These are phyloP conservation scores for Phacellophora camtschatica DNA, from an alignment of 30 jellyfish, hydroid and myxozoan species.

Conservation along the genomic window DNA sequence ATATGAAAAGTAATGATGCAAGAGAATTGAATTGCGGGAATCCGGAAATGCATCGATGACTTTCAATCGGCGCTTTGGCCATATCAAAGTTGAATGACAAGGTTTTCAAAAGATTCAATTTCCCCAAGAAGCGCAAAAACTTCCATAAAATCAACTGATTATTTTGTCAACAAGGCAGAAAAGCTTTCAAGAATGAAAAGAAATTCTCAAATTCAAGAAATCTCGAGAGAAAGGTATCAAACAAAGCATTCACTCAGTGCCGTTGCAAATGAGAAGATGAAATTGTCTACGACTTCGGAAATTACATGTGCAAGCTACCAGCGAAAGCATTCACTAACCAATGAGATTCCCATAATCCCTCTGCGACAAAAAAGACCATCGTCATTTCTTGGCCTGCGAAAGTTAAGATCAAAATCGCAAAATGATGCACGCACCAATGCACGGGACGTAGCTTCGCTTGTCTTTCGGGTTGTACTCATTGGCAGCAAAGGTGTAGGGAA, in stretches of 20 bases:
- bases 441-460: conserved; percentile 36
- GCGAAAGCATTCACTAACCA: conserved; percentile 36
- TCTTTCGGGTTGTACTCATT: conserved; percentile 36
- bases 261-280: not conserved
- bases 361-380: conserved; percentile 14
- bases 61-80: no score
- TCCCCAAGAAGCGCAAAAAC: no score
- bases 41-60: no score
- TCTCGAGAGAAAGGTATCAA: not conserved
- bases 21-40: no score
- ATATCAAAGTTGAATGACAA: no score
- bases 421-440: not conserved
- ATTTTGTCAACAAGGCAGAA: no score
- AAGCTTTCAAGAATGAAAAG: not conserved
- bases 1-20: no score
- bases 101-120: no score
- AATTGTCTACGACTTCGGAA: conserved; percentile 4
- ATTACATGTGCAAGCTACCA: conserved; percentile 25
- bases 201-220: not conserved
- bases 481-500: conserved; percentile 75
- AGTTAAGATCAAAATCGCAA: conserved; percentile 8
- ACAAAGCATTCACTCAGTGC: not conserved
- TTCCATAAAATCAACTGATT: no score
- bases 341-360: not conserved
- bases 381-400: conserved; percentile 24